These are phyloP conservation scores for Pseudorhiza aurosa DNA, from an alignment of 30 jellyfish, hydroid and myxozoan species.

Conservation along the genomic window DNA sequence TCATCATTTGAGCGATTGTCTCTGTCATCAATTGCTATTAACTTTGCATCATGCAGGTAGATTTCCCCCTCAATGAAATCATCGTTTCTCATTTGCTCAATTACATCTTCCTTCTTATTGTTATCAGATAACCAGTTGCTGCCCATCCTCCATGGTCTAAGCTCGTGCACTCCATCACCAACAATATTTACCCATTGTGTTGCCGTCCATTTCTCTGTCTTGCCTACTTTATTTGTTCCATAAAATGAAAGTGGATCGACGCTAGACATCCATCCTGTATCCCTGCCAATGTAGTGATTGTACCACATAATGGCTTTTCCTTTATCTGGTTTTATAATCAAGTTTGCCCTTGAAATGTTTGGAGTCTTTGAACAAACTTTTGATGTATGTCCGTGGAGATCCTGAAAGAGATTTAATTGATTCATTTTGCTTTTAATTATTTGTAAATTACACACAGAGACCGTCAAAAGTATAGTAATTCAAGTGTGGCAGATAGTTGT, in stretches of 20 bases:
- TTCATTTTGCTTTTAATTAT: no score
- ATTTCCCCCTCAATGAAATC: conserved; percentile 81
- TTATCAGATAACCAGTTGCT: conserved; percentile 69
- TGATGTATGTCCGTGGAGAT: conserved; percentile 72
- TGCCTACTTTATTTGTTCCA: conserved; percentile 58
- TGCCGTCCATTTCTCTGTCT: conserved; percentile 85
- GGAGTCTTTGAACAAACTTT: conserved; percentile 72
- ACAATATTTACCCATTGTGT: conserved; percentile 81
- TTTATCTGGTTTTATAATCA: conserved; percentile 81
- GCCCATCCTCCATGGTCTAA: conserved; percentile 94
- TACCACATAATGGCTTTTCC: conserved; percentile 98
- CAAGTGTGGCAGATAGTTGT: no score
- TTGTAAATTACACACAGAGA: background rate
- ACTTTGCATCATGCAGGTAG: conserved; percentile 67
- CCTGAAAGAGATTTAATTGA: conserved; percentile 16
- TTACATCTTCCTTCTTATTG: conserved; percentile 37
- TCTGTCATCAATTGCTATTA: conserved; percentile 9
- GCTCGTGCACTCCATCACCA: conserved; percentile 94
- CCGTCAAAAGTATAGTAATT: background rate
- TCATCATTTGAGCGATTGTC: conserved; percentile 23
- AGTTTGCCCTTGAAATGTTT: conserved; percentile 36
- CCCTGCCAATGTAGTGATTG: conserved; percentile 81
- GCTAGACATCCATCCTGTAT: conserved; percentile 91
- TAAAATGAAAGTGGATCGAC: conserved; percentile 64
- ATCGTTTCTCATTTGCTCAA: conserved; percentile 83